A percentile compares a stretch with the other conserved stretches of the same genome.
Conservation (phyloP, 2,113 vertebrate species). For the Danionella cerebrum region DNA sequence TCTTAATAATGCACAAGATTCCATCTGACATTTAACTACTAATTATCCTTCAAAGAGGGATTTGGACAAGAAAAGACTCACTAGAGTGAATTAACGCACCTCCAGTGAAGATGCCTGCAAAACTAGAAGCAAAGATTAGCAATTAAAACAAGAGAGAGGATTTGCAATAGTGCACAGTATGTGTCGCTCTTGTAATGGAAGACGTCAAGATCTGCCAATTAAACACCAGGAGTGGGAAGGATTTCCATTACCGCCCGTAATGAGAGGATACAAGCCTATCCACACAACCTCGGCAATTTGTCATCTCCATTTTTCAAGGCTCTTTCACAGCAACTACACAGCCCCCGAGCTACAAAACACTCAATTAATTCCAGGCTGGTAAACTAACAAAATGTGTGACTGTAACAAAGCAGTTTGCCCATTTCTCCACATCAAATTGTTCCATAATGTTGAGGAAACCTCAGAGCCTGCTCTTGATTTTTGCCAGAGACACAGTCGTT, state of each 20-base stretch:
- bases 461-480: neutral
- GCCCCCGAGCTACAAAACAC: neutral
- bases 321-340: neutral
- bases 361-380: neutral
- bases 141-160: conserved; percentile 16
- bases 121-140: conserved; percentile 27
- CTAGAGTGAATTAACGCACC: no score
- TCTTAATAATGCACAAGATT: no score
- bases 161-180: conserved; percentile 16
- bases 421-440: conserved; percentile 5
- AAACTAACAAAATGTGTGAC: neutral
- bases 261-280: conserved; percentile 19
- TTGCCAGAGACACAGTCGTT: conserved; percentile 14
- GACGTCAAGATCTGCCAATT: neutral
- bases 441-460: neutral
- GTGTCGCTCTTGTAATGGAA: neutral
- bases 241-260: conserved; percentile 1
- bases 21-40: no score
- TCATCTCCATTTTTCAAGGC: neutral
- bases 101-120: no score
- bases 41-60: no score
- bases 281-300: neutral
- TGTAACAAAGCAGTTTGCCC: neutral
- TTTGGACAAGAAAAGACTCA: no score
- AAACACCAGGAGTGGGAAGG: neutral